Base-by-base conservation (phyloP, 2,888 invertebrate genomes). In the Bembecia ichneumoniformis region DNA sequence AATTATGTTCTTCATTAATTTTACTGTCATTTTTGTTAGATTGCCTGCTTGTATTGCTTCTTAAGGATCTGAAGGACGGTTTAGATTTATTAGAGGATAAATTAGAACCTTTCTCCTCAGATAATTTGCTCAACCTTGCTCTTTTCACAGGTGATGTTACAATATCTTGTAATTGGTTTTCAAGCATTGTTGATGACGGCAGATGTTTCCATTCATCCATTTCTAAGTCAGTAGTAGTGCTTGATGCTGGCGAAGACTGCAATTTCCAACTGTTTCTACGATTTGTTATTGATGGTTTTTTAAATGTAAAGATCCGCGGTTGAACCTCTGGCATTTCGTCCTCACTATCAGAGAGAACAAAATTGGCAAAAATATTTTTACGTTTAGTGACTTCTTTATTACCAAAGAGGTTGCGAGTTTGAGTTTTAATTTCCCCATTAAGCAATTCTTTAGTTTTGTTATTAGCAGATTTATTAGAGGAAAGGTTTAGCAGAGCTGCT, bases 151-250 rank as follows among this genome's bases (percentile, higher is more conserved):
- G 71, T 20, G 76, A 72, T 17, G 13, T 43, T 34, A 51, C 53
- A 15, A 63, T 55, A 7, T 64, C 65, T 58, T 80, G 70, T 4
- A 74, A 51, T 54, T 79, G 74, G 51, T 74, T 67, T 28, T 78
- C 86, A 49, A 87, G 68, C 81, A 87, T 78, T 35, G 87, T 87
- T 5, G 87, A 87, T 16, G 87, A 87, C 20, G 87, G 83, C 7
- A 87, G 55, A 11, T 71, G 64, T 49, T 67, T 73, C 79, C 83
- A 82, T 36, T 80, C 79, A 52, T 83, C 83, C 58, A 82, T 67
- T 66, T 86, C 86, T 49, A 76, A 67, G 52, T 84, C 82, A 47
- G 68, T 71, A 46, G 74, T 71, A 14, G 75, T 55, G 58, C 74
- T 80, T 3, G 76, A 73, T 1, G 68, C 58, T 1, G 64, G 72